A percentile compares a stretch with the other conserved stretches of the same genome.
These are phyloP conservation scores for Zingel zingel DNA, from an alignment of 2,113 vertebrate species.

Conservation along the genomic window DNA sequence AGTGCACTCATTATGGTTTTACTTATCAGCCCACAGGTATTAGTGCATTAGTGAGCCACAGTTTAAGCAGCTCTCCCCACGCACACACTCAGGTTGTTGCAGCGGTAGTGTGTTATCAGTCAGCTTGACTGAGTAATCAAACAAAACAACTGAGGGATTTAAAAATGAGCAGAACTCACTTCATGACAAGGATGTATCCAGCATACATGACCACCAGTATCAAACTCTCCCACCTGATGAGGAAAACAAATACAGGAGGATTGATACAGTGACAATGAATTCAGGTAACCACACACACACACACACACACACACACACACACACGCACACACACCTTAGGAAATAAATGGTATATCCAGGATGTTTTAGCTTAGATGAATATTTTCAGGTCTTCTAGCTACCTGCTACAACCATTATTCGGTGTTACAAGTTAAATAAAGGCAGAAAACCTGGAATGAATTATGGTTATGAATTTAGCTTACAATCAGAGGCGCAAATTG, in stretches of 20 bases:
- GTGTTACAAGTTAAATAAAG: neutral
- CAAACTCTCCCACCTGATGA: constrained; percentile 96
- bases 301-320: neutral
- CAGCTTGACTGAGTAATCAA: neutral
- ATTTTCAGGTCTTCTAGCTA: neutral
- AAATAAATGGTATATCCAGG: neutral
- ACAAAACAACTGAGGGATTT: neutral
- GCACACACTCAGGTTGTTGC: neutral
- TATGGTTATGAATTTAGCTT: neutral
- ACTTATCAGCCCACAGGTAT: constrained; percentile 24
- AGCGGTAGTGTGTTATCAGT: neutral
- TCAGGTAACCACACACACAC: neutral
- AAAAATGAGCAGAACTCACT: constrained; percentile 87
- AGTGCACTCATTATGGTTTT: neutral
- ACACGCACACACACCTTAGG: neutral
- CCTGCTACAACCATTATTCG: neutral
- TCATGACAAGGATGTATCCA: constrained; percentile 97
- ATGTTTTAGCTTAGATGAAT: too few species aligned
- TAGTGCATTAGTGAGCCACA: neutral
- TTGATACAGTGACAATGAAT: neutral
- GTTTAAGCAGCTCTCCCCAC: neutral
- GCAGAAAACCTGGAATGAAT: neutral
- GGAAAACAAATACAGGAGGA: constrained; percentile 19
- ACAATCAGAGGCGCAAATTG: neutral
- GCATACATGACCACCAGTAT: constrained; percentile 94